Base-by-base conservation (phyloP, 53 echinoderm and acorn worm genomes). In the Antedon mediterranea region DNA sequence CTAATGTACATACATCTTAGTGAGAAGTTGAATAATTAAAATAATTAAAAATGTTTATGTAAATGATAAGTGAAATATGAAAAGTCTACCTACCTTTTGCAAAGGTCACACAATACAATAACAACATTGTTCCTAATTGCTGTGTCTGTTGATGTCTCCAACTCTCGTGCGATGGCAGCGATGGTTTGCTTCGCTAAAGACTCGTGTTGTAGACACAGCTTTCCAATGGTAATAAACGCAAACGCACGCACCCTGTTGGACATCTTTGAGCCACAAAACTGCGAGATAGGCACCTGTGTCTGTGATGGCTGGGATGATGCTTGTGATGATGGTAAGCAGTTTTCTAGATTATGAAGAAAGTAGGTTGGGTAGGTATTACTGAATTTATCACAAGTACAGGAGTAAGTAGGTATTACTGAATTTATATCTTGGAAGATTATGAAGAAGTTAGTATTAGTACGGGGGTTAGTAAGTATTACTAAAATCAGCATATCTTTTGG, bases 41-140 rank as follows among this genome's bases (percentile, higher is more conserved):
- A n/a, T n/a, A n/a, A n/a, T n/a, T n/a, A n/a, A n/a, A n/a, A n/a
- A n/a, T n/a, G n/a, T n/a, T n/a, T n/a, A n/a, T n/a, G n/a, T n/a
- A n/a, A n/a, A n/a, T n/a, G n/a, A n/a, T n/a, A n/a, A n/a, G n/a
- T n/a, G n/a, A n/a, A n/a, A n/a, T n/a, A n/a, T n/a, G n/a, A 37
- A 37, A 4, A 37, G 37, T 37, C 11, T 37, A 72, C 76, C 34
- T 32, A 97, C 97, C 97, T 89, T 72, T 89, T 85, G 30, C 97
- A 97, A 3, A 97, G 81, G 70, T 92, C 97, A 79, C 92, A 97
- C 97, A 97, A 92, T 37, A 97, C 87, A 23, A 97, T 78, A 27
- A 87, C 87, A 4, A 89, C 97, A 42, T 97, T 97, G 30, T 92
- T 97, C 41, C 97, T 80, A 30, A 88, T 88, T 0, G 89, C 88